Evolutionary conservation across 2,888 invertebrate species (phyloP), one percentile per base, ranked within the genome.

Genomic region (Herminia tarsipennalis): DNA sequence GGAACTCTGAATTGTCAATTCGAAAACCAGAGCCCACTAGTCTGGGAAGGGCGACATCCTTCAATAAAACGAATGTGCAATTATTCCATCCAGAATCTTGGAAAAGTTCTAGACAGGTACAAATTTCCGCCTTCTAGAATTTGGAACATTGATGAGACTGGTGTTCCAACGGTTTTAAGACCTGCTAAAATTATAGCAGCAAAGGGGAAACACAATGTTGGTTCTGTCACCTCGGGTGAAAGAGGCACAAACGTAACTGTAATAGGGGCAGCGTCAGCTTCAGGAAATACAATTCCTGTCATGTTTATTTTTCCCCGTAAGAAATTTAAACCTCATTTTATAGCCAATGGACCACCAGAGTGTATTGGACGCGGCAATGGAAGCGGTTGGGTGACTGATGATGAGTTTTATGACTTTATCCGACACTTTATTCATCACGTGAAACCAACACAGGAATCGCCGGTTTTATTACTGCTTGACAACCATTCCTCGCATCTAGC

Each of bases 1-100:
- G 33, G 9, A 33, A 33, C 12, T 4, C 13, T 9, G n/a, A n/a
- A n/a, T n/a, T n/a, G n/a, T n/a, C n/a, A n/a, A n/a, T n/a, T n/a
- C n/a, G n/a, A n/a, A n/a, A n/a, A n/a, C n/a, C n/a, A n/a, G n/a
- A n/a, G n/a, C n/a, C n/a, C n/a, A n/a, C n/a, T n/a, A n/a, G n/a
- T n/a, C n/a, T n/a, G n/a, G n/a, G 2, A 3, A 2, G 6, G 28
- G 40, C 24, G 34, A 30, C 20, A 29, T 35, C 24, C 20, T 35
- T 5, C n/a, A 24, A 20, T 5, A 32, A 47, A 42, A 37, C 34
- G 18, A 22, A 30, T n/a, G 17, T 30, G 1, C 8, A 30, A 34
- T 4, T 10, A 2, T 34, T 13, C n/a, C n/a, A n/a, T 34, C 8
- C 4, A 28, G 3, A 28, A 28, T 12, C 27, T 28, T 8, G 28